Evolutionary conservation across 2,797 vertebrate species (phyloP).

Genomic region (Lagorchestes hirsutus): DNA sequence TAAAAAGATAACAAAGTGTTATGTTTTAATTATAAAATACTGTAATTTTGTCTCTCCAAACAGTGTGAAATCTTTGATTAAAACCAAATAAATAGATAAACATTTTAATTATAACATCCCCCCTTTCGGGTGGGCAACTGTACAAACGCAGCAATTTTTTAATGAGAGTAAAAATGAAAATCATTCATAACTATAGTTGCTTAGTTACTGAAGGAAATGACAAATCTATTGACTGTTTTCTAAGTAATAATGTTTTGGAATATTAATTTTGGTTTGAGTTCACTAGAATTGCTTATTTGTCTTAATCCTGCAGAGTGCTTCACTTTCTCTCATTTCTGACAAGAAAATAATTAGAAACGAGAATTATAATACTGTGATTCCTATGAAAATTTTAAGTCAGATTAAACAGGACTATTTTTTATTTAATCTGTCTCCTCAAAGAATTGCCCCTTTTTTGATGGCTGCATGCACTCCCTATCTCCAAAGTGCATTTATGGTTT

Average conservation of each 20-base stretch:
- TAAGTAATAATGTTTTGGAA: background rate
- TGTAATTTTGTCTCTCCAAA: background rate
- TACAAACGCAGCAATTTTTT: constrained; percentile 24
- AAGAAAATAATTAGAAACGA: background rate
- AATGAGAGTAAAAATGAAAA: constrained; percentile 12
- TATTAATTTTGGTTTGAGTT: background rate
- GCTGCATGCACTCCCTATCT: background rate
- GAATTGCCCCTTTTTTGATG: background rate
- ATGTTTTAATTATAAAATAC: background rate
- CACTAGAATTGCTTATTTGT: background rate
- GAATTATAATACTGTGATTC: background rate
- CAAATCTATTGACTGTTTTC: background rate
- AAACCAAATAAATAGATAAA: background rate
- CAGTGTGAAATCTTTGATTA: background rate
- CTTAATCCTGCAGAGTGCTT: background rate
- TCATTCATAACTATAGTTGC: background rate
- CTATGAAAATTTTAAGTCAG: background rate
- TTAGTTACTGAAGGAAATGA: background rate
- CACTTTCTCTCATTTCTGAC: background rate
- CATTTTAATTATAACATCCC: background rate
- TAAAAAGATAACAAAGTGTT: constrained; percentile 73
- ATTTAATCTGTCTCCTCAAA: background rate
- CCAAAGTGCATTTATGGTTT: background rate
- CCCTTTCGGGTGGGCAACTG: background rate
- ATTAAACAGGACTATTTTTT: background rate